Conservation (phyloP, 2,888 invertebrate species). For the Agrotis clavis region DNA sequence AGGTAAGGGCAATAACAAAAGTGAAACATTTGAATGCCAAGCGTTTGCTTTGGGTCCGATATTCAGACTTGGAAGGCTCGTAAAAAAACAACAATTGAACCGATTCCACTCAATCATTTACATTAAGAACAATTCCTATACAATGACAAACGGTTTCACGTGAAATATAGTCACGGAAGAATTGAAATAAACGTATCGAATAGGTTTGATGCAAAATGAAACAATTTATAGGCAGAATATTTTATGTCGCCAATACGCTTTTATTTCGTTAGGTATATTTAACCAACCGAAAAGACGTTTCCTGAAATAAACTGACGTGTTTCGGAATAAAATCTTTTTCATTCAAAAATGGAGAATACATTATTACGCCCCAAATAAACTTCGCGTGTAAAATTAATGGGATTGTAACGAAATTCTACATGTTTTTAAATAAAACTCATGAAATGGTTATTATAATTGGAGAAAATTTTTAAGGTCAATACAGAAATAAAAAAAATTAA, state of each 20-base stretch:
- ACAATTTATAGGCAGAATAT: slow-evolving; percentile 31
- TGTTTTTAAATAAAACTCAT: slow-evolving; percentile 17
- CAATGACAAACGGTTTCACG: slow-evolving; percentile 33
- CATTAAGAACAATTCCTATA: slow-evolving; percentile 41
- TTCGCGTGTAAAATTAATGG: slow-evolving; percentile 35
- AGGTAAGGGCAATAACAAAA: slow-evolving; percentile 57
- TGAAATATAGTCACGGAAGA: slow-evolving; percentile 46
- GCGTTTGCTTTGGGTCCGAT: slow-evolving; percentile 34
- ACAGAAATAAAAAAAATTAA: background rate
- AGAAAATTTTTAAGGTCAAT: background rate
- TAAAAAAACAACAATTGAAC: slow-evolving; percentile 53
- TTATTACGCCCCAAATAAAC: slow-evolving; percentile 28
- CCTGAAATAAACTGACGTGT: slow-evolving; percentile 20
- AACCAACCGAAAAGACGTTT: slow-evolving; percentile 23
- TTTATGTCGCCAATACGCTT: slow-evolving; percentile 36
- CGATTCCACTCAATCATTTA: slow-evolving; percentile 39
- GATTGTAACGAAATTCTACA: slow-evolving; percentile 15
- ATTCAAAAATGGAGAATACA: slow-evolving; percentile 21
- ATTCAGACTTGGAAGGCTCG: slow-evolving; percentile 35
- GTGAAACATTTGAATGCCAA: slow-evolving; percentile 54
- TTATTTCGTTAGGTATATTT: slow-evolving; percentile 21
- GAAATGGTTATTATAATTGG: slow-evolving; percentile 11
- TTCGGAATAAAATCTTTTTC: slow-evolving; percentile 30
- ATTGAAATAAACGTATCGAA: slow-evolving; percentile 30
- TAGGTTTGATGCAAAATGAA: slow-evolving; percentile 32